These are phyloP conservation scores for Rugalucina vietnamica DNA, from an alignment of 2,888 invertebrate genomes.

Conservation along the genomic window DNA sequence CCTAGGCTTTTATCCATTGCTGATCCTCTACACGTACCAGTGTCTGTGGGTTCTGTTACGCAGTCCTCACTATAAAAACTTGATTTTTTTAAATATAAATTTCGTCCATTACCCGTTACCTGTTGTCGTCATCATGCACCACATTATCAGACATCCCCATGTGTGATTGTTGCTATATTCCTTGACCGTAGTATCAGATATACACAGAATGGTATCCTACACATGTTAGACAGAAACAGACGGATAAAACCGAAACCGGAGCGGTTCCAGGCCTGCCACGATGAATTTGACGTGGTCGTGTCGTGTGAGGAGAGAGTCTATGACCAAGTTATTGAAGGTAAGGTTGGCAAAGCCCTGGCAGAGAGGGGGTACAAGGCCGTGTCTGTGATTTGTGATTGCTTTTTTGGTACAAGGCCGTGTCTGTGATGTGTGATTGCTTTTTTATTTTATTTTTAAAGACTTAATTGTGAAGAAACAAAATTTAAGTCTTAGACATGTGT, in stretches of 20 bases:
- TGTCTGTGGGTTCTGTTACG: too few relatives aligned
- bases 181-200: slow-evolving; percentile 85
- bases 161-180: too few relatives aligned
- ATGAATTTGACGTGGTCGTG: slow-evolving; percentile 97
- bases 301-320: slow-evolving; percentile 99
- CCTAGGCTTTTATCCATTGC: too few relatives aligned
- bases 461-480: too few relatives aligned
- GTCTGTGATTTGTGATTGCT: neutral
- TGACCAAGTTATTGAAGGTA: slow-evolving; percentile 98
- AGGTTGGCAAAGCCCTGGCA: slow-evolving; percentile 55
- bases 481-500: too few relatives aligned
- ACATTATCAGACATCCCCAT: too few relatives aligned
- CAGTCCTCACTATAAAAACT: too few relatives aligned
- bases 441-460: too few relatives aligned
- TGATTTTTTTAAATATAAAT: too few relatives aligned
- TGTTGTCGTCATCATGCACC: too few relatives aligned
- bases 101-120: too few relatives aligned
- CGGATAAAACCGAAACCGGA: slow-evolving; percentile 97
- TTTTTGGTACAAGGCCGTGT: neutral
- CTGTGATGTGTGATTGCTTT: neutral
- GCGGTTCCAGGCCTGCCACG: slow-evolving; percentile 94
- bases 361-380: neutral
- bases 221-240: slow-evolving; percentile 98
- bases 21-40: too few relatives aligned
- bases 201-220: slow-evolving; percentile 98